Conservation (phyloP, 2,797 vertebrate species). For the Erpetoichthys calabaricus region DNA sequence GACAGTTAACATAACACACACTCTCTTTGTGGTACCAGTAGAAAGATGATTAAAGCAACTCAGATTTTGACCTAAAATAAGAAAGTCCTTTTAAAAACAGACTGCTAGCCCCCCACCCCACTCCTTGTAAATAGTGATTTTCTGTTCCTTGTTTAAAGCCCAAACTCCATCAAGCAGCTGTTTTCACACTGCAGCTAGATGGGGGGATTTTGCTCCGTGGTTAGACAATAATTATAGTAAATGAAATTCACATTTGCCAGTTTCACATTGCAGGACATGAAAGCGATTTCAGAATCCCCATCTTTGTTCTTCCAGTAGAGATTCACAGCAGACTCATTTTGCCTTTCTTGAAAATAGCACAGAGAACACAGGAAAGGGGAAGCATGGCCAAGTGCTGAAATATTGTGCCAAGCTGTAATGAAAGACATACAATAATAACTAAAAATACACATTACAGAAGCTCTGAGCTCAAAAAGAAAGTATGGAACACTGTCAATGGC, state of each 20-base stretch:
- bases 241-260: slow-evolving; percentile 37
- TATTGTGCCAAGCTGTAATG: slow-evolving; percentile 8
- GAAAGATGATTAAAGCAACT: no score
- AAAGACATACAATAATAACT: slow-evolving; percentile 4
- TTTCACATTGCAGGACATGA: slow-evolving; percentile 41
- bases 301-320: neutral
- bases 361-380: neutral
- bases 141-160: no score
- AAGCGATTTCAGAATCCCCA: slow-evolving; percentile 33
- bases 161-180: no score
- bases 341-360: neutral
- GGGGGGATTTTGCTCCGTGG: no score
- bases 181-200: no score
- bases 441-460: slow-evolving; percentile 1
- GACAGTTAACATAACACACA: no score
- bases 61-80: no score
- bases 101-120: no score
- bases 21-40: no score
- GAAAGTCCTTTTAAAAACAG: no score
- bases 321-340: neutral
- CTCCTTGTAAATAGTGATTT: no score
- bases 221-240: slow-evolving; percentile 7
- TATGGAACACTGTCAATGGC: slow-evolving; percentile 18
- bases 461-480: slow-evolving; percentile 2
- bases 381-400: slow-evolving; percentile 14